A percentile compares a stretch with the other conserved stretches of the same genome.
Conservation (phyloP, 2,888 invertebrate genomes). For the Himalopsyche anomala region DNA sequence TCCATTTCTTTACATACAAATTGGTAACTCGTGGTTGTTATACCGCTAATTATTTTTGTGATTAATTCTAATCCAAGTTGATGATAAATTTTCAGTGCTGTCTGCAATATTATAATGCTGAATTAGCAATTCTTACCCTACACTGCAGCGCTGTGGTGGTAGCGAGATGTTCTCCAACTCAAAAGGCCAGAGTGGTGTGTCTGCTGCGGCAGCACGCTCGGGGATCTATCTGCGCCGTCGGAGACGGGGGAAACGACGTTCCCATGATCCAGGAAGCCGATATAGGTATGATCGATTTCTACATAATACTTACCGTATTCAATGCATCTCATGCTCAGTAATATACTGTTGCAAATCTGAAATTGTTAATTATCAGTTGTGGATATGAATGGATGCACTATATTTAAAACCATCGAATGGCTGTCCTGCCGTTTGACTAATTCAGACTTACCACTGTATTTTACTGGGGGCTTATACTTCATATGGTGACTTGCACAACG, state of each 20-base stretch:
- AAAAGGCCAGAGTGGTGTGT: slow-evolving; percentile 86
- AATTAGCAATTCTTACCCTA: slow-evolving; percentile 84
- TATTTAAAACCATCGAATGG: too few species aligned
- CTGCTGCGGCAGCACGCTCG: slow-evolving; percentile 70
- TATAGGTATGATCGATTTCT: slow-evolving; percentile 79
- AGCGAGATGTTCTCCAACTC: slow-evolving; percentile 93
- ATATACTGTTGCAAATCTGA: too few species aligned
- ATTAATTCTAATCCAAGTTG: neutral
- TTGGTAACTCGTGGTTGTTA: too few species aligned
- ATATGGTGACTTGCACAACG: too few species aligned
- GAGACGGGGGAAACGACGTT: slow-evolving; percentile 98
- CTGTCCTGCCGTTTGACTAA: too few species aligned
- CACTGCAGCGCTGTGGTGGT: slow-evolving; percentile 89
- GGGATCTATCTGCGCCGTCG: slow-evolving; percentile 92
- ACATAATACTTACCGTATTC: too few species aligned
- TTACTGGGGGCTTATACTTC: too few species aligned
- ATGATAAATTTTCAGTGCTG: slow-evolving; percentile 74
- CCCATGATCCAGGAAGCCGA: slow-evolving; percentile 98
- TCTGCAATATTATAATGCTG: slow-evolving; percentile 82
- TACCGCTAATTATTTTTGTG: neutral
- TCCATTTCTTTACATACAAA: too few species aligned
- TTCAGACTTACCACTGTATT: too few species aligned
- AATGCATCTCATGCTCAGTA: too few species aligned
- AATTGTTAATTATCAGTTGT: too few species aligned
- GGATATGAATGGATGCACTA: too few species aligned